A percentile compares a stretch with the other conserved stretches of the same genome.
Evolutionary conservation across 2,797 vertebrate species (phyloP).

Genomic region (Chelonia mydas): DNA sequence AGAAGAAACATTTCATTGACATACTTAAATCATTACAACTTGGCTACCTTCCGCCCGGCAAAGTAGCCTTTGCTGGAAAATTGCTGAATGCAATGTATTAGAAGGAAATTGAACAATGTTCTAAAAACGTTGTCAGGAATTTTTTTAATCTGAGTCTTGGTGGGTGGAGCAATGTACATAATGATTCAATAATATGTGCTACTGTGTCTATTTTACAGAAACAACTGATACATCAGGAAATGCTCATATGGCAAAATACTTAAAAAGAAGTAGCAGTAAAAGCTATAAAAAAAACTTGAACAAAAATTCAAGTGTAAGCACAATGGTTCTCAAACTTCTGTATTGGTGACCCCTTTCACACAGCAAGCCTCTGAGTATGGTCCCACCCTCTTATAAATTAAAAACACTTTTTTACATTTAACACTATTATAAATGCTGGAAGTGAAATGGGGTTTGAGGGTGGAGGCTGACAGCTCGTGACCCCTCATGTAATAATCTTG

Average conservation of each 20-base stretch:
- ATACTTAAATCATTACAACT: not conserved
- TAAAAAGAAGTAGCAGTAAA: not conserved
- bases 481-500: no score
- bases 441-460: no score
- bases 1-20: not conserved
- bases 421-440: no score
- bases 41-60: not conserved
- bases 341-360: no score
- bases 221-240: not conserved
- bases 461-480: no score
- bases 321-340: no score
- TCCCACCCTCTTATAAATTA: no score
- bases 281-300: not conserved
- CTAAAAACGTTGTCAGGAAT: not conserved
- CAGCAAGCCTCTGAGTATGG: no score
- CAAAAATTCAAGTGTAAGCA: not conserved
- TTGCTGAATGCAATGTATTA: not conserved
- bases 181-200: not conserved
- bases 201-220: not conserved
- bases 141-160: not conserved
- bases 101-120: not conserved
- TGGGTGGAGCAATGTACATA: not conserved
- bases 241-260: not conserved
- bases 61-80: not conserved
- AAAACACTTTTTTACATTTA: no score